These are phyloP conservation scores for Cheiracanthium punctorium DNA, from an alignment of 2,888 invertebrate species.

Conservation along the genomic window DNA sequence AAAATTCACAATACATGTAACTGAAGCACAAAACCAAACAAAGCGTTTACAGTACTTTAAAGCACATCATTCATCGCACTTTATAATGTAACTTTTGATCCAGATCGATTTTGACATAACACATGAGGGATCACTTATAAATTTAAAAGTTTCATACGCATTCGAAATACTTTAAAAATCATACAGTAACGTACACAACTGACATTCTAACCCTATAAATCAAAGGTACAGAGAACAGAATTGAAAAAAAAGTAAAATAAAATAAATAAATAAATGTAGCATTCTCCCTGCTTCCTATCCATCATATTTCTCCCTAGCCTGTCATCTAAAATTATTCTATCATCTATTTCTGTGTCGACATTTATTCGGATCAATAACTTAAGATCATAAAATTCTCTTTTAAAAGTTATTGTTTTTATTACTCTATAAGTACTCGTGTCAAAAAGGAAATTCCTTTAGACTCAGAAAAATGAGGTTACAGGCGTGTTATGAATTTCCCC, in stretches of 20 bases:
- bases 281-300: conserved; percentile 23
- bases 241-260: neutral
- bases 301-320: conserved; percentile 37
- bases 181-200: neutral
- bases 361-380: conserved; percentile 62
- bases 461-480: neutral
- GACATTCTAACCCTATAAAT: conserved; percentile 38
- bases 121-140: neutral
- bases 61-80: neutral
- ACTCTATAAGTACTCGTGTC: conserved; percentile 25
- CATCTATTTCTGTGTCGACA: conserved; percentile 57
- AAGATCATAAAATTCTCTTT: conserved; percentile 22
- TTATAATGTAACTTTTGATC: neutral
- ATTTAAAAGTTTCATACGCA: no score
- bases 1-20: no score
- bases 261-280: conserved; percentile 1
- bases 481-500: neutral
- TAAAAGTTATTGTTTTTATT: conserved; percentile 53
- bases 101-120: neutral
- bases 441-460: conserved; percentile 10
- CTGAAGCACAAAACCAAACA: no score
- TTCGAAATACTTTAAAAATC: neutral
- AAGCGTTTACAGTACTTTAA: neutral
- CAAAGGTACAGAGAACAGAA: conserved; percentile 20
- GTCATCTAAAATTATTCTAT: conserved; percentile 64